Conservation (phyloP, 64 coral and sea anemone genomes). For the Montipora sp. region DNA sequence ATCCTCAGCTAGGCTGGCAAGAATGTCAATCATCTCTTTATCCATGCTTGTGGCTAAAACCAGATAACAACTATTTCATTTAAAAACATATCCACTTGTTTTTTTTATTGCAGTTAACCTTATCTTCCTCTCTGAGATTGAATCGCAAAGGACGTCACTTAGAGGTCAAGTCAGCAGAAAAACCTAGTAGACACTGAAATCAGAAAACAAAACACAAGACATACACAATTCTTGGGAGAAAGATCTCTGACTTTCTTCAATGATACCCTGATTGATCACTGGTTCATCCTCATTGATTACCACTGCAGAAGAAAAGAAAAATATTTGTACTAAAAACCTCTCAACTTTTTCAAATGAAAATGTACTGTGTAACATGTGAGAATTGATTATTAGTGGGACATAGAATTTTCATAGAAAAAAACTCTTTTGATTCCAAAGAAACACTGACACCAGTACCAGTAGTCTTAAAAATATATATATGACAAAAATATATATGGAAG, state of each 20-base stretch:
- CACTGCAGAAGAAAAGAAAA: background rate
- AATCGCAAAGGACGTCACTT: background rate
- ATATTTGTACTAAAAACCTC: too few species aligned
- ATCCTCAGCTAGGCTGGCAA: slow-evolving; percentile 78
- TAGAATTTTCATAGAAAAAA: too few species aligned
- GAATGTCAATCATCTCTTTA: slow-evolving; percentile 77
- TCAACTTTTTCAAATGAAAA: too few species aligned
- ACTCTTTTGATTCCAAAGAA: background rate
- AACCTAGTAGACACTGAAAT: too few species aligned
- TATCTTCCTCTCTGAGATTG: too few species aligned
- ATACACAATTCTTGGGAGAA: slow-evolving; percentile 63
- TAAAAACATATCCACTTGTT: background rate
- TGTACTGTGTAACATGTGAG: too few species aligned
- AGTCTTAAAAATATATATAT: too few species aligned
- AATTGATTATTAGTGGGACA: too few species aligned
- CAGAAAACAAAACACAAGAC: background rate
- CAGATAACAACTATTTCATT: background rate
- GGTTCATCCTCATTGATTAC: slow-evolving; percentile 83
- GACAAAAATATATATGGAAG: background rate
- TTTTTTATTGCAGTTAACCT: too few species aligned
- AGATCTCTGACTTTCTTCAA: slow-evolving; percentile 80
- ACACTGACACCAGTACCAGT: background rate
- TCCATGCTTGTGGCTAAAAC: slow-evolving; percentile 57
- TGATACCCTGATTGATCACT: slow-evolving; percentile 73
- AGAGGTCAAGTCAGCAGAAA: too few species aligned